phyloP scores from a whole-genome alignment of 2,888 invertebrate genomes.

The Campoplex nolae region DNA sequence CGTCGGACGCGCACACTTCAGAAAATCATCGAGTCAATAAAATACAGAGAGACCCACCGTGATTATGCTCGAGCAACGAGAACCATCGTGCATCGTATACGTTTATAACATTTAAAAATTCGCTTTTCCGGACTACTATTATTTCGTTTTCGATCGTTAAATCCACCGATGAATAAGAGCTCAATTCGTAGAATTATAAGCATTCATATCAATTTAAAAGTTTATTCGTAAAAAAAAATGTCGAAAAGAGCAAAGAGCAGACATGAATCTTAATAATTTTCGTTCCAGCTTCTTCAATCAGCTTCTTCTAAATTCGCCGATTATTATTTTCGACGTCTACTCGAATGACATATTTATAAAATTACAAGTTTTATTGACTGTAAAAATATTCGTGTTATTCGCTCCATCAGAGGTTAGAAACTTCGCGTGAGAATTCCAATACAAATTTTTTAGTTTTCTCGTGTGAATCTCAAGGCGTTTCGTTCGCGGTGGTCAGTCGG shows the following conservation, averaged over 20 bases:
- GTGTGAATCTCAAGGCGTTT: conserved; percentile 50
- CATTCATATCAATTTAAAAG: background rate
- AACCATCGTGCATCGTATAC: background rate
- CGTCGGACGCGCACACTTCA: conserved; percentile 69
- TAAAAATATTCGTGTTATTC: conserved; percentile 21
- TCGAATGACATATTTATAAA: background rate
- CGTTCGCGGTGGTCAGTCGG: conserved; percentile 45
- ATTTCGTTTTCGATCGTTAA: background rate
- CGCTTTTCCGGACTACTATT: background rate
- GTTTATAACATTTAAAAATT: background rate
- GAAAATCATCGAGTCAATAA: conserved; percentile 75
- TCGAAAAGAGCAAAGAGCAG: background rate
- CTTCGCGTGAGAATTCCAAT: conserved; percentile 20
- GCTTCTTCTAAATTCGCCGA: background rate
- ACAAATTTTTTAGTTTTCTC: conserved; percentile 9
- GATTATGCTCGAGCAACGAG: conserved; percentile 38
- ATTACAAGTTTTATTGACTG: conserved; percentile 56
- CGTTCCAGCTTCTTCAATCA: background rate
- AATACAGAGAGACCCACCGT: conserved; percentile 53
- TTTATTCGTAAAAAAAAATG: background rate
- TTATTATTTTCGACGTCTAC: background rate
- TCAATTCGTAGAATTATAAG: background rate
- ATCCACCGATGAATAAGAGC: background rate
- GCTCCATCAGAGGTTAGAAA: conserved; percentile 13
- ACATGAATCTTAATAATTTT: too few relatives aligned